phyloP scores from a whole-genome alignment of 2,797 vertebrate genomes.

The Cynodonichthys magdalenae region DNA sequence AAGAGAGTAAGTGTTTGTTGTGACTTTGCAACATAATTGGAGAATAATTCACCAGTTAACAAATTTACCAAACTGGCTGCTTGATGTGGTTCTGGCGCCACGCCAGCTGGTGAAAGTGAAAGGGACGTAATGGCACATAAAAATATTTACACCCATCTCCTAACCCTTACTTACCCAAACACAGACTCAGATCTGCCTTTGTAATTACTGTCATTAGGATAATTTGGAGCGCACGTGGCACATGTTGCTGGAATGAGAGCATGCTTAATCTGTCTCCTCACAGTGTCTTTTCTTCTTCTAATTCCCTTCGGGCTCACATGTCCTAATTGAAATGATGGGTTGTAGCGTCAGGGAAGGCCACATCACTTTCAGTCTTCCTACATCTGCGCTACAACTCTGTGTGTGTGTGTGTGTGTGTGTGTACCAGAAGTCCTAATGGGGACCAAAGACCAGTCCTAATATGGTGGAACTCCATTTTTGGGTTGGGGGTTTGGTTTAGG shows the following conservation, averaged over 20 bases:
- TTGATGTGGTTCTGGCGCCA: background rate
- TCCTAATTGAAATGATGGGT: constrained; percentile 76
- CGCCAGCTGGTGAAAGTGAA: constrained; percentile 12
- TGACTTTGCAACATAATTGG: background rate
- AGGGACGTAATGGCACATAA: constrained; percentile 24
- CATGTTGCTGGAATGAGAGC: constrained; percentile 67
- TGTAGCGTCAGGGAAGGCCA: constrained; percentile 73
- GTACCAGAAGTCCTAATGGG: no score
- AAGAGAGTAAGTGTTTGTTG: background rate
- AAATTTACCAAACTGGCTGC: background rate
- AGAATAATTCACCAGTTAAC: background rate
- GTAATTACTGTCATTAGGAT: constrained; percentile 77
- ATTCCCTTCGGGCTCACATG: constrained; percentile 55
- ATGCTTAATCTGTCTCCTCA: constrained; percentile 71
- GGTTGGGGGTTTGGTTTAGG: no score
- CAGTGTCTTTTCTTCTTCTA: constrained; percentile 66
- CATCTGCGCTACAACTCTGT: constrained; percentile 60
- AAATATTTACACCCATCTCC: constrained; percentile 47
- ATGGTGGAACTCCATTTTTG: no score
- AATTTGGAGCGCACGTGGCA: constrained; percentile 67
- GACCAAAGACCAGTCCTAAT: no score
- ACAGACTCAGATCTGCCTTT: constrained; percentile 62
- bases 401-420: constrained; percentile 23
- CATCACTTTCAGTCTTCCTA: constrained; percentile 59
- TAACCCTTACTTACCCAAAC: constrained; percentile 69